phyloP scores from a whole-genome alignment of 1,140 invertebrate species.

The Papilio glaucus region DNA sequence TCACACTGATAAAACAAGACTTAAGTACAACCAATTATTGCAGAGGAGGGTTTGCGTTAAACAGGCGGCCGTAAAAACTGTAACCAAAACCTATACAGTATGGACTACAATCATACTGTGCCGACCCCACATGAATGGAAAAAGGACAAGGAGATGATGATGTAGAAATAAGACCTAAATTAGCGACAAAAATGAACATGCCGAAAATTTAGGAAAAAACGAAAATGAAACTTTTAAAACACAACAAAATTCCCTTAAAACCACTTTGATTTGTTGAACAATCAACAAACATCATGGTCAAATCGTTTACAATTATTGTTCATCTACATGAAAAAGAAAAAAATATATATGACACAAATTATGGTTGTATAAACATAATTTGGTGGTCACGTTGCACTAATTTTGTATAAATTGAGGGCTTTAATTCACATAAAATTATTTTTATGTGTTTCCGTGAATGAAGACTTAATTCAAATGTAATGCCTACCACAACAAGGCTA shows the following conservation, averaged over 20 bases:
- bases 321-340: not conserved
- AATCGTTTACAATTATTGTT: not conserved
- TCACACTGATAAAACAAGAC: too few species aligned
- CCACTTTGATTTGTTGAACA: not conserved
- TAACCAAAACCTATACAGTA: too few species aligned
- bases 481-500: not conserved
- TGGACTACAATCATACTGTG: too few species aligned
- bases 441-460: not conserved
- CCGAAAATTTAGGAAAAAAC: too few species aligned
- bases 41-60: too few species aligned
- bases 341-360: not conserved
- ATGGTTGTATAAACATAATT: not conserved
- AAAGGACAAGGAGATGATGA: too few species aligned
- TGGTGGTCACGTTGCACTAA: not conserved
- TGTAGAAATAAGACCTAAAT: too few species aligned
- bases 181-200: too few species aligned
- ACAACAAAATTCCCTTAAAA: too few species aligned
- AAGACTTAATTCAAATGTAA: not conserved
- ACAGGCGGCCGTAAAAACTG: too few species aligned
- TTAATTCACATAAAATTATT: not conserved
- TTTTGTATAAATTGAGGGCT: not conserved
- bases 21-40: too few species aligned
- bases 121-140: too few species aligned
- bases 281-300: not conserved
- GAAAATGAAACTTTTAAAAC: not conserved